Percentiles rank a stretch among this genome's conserved stretches.
Evolutionary conservation across 2,797 vertebrate genomes (phyloP).

Genomic region (Pipistrellus nathusii): DNA sequence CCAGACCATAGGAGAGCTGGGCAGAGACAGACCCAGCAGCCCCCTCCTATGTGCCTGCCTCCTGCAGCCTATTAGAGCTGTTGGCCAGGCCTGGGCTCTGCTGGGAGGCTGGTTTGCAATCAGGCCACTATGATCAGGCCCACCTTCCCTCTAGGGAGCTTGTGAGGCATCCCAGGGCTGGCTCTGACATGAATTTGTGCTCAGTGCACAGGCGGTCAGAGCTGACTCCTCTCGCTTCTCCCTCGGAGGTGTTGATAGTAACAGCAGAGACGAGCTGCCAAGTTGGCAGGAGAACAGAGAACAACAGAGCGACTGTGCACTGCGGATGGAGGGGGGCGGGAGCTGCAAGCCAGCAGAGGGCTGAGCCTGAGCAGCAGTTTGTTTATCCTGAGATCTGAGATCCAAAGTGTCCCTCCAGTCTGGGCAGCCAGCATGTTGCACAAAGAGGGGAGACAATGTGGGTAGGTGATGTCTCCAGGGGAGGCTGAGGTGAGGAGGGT

Average conservation of each 20-base stretch:
- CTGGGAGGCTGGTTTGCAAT: not conserved
- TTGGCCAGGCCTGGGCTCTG: not conserved
- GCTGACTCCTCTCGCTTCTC: slow-evolving; percentile 71
- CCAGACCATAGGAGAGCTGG: slow-evolving; percentile 63
- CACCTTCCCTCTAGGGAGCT: slow-evolving; percentile 22
- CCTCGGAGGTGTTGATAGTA: slow-evolving; percentile 84
- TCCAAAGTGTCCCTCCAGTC: slow-evolving; percentile 35
- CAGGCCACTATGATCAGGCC: not conserved
- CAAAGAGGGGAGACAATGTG: not conserved
- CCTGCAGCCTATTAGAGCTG: not conserved
- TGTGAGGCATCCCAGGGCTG: slow-evolving; percentile 63
- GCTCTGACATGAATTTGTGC: slow-evolving; percentile 54
- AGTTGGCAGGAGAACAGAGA: slow-evolving; percentile 75
- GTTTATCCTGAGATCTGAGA: slow-evolving; percentile 67
- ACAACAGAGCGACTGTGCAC: slow-evolving; percentile 66
- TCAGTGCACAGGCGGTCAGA: slow-evolving; percentile 63
- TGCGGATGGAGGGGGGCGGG: slow-evolving; percentile 66
- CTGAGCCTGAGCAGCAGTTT: slow-evolving; percentile 51
- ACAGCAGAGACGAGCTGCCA: slow-evolving; percentile 75
- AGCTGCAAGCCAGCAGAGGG: slow-evolving; percentile 23
- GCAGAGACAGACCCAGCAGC: not conserved
- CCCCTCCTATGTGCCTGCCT: slow-evolving; percentile 30
- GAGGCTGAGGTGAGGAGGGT: not conserved
- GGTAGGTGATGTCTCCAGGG: not conserved
- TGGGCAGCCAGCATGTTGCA: not conserved